phyloP scores from a whole-genome alignment of 37 sponge, comb jelly and placozoan genomes.

The Crambe crambe region DNA sequence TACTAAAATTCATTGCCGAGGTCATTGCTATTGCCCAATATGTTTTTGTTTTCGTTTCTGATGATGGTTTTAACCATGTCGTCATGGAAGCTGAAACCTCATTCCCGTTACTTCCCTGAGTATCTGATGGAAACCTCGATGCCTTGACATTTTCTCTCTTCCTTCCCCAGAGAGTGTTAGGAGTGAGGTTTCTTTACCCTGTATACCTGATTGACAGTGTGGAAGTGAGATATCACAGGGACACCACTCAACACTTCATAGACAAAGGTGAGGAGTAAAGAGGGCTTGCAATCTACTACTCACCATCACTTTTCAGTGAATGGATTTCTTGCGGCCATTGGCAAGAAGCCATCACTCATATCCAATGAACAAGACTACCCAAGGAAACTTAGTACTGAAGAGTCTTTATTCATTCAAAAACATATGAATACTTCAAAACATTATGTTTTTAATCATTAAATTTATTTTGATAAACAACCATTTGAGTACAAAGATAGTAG shows the following conservation, averaged over 20 bases:
- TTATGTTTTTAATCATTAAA: no score
- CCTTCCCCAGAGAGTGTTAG: conserved; percentile 13
- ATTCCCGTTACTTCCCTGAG: no score
- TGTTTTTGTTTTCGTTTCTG: no score
- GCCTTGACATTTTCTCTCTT: no score
- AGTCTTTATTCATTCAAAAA: conserved; percentile 12
- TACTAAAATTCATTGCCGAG: no score
- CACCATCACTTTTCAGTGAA: not conserved
- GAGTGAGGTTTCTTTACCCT: conserved; percentile 42
- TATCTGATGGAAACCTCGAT: no score
- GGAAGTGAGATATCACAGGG: conserved; percentile 1
- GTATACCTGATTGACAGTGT: conserved; percentile 43
- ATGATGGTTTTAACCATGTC: no score
- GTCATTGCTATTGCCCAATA: no score
- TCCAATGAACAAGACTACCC: conserved; percentile 3
- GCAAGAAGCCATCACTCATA: conserved; percentile 17
- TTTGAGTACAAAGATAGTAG: no score
- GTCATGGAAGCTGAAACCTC: no score
- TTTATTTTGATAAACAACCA: no score
- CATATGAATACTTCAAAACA: not conserved
- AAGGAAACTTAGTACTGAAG: conserved; percentile 19
- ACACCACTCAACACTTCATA: conserved; percentile 8
- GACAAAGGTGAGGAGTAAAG: conserved; percentile 14
- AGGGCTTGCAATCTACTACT: no score
- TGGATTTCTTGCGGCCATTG: not conserved